Conservation (phyloP, 2,113 vertebrate genomes). For the Xiphias gladius region DNA sequence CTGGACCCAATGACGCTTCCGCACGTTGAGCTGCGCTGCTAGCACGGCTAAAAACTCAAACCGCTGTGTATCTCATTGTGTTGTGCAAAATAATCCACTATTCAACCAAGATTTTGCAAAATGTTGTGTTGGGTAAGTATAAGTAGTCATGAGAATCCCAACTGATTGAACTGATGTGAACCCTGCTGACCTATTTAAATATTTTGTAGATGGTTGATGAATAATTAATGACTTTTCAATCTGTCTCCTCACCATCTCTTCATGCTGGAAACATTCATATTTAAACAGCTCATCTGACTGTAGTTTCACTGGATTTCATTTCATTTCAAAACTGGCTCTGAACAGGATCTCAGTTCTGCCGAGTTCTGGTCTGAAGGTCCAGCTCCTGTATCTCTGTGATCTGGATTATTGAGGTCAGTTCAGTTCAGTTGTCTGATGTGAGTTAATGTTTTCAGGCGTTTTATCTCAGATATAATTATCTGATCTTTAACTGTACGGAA, state of each 20-base stretch:
- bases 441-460: not conserved
- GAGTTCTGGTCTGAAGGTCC: not conserved
- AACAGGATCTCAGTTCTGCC: not conserved
- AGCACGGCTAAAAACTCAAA: too few species aligned
- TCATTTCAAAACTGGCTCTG: not conserved
- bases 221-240: not conserved
- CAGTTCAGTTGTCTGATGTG: not conserved
- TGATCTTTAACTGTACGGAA: not conserved
- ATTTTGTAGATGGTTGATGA: not conserved
- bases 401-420: slow-evolving; percentile 2
- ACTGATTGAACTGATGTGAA: too few species aligned
- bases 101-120: too few species aligned
- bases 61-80: too few species aligned
- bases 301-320: not conserved
- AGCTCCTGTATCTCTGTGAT: not conserved
- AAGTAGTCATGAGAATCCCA: not conserved
- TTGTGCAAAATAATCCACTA: too few species aligned
- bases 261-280: not conserved
- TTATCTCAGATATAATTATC: not conserved
- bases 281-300: not conserved
- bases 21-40: too few species aligned
- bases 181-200: not conserved
- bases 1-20: too few species aligned
- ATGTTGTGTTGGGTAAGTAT: too few species aligned
- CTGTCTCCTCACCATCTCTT: not conserved